Conservation (phyloP, 1,140 invertebrate species). For the Aporrectodea caliginosa region DNA sequence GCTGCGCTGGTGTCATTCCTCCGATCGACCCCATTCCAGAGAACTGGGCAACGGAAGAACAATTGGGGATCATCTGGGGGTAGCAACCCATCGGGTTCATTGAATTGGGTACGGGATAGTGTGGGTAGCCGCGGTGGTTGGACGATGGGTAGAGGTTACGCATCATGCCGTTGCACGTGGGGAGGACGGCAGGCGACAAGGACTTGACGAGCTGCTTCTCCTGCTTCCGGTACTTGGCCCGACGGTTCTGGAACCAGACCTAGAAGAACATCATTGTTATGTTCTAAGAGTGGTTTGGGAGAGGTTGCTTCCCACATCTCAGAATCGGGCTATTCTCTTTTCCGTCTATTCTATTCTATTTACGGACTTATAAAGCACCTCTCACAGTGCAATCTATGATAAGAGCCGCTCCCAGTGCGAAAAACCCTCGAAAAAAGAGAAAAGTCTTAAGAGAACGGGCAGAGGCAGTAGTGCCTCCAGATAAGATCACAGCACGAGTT, state of each 20-base stretch:
- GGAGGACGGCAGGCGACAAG: constrained; percentile 63
- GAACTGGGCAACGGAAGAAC: neutral
- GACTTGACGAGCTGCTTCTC: constrained; percentile 56
- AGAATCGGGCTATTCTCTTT: no score
- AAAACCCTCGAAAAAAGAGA: no score
- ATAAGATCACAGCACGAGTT: no score
- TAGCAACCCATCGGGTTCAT: constrained; percentile 15
- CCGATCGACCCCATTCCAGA: neutral
- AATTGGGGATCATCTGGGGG: constrained; percentile 19
- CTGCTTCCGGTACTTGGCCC: constrained; percentile 56
- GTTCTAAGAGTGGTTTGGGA: no score
- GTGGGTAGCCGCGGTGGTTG: neutral
- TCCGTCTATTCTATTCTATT: no score
- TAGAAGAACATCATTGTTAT: no score
- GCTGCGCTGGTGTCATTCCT: constrained; percentile 7
- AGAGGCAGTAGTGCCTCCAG: no score
- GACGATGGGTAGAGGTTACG: constrained; percentile 84
- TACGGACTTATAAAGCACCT: no score
- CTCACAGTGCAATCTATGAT: no score
- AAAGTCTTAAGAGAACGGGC: no score
- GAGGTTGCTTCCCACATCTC: no score
- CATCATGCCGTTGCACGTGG: constrained; percentile 93
- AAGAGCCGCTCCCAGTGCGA: no score
- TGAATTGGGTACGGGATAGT: neutral
- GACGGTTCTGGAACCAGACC: constrained; percentile 58